Percentiles rank a stretch among this genome's conserved stretches.
These are phyloP conservation scores for Tragelaphus eurycerus DNA, from an alignment of 2,797 vertebrate genomes.

Conservation along the genomic window DNA sequence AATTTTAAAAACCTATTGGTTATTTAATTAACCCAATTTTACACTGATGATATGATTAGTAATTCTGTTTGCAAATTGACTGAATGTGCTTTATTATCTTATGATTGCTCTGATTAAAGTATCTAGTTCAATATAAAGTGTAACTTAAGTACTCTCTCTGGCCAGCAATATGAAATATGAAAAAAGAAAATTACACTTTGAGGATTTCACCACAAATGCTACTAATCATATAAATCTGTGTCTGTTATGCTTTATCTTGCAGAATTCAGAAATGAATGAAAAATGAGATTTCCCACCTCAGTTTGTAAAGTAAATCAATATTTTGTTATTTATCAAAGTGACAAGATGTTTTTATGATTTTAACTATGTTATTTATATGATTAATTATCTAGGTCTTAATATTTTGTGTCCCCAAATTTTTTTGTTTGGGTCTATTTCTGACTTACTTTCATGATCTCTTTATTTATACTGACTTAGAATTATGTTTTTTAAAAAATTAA, in stretches of 20 bases:
- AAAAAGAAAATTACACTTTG: not conserved
- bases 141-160: not conserved
- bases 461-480: not conserved
- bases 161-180: not conserved
- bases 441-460: not conserved
- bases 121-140: not conserved
- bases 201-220: not conserved
- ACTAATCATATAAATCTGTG: not conserved
- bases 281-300: not conserved
- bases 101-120: not conserved
- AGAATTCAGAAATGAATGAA: constrained; percentile 43
- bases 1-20: not conserved
- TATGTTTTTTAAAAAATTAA: not conserved
- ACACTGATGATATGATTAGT: not conserved
- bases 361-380: not conserved
- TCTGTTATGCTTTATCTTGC: not conserved
- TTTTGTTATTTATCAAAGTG: constrained; percentile 33
- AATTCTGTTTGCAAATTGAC: not conserved
- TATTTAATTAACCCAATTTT: constrained; percentile 20
- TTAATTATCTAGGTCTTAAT: not conserved
- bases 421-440: not conserved
- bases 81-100: not conserved
- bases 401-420: not conserved
- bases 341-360: not conserved
- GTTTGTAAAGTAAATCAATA: constrained; percentile 23